Evolutionary conservation across 2,113 vertebrate genomes (phyloP).

Genomic region (Phainopepla nitens): DNA sequence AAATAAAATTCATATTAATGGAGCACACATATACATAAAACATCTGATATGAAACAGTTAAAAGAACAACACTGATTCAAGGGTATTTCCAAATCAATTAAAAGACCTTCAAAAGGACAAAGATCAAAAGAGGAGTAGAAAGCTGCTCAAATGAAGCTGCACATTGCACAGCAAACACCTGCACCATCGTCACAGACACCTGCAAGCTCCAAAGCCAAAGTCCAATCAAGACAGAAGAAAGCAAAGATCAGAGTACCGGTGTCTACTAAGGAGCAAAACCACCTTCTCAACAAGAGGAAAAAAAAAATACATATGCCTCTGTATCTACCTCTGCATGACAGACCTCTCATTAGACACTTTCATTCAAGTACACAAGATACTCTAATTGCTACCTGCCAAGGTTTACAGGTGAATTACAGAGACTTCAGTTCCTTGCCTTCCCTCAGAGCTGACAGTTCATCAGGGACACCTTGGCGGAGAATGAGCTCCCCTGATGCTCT

Average conservation of each 20-base stretch:
- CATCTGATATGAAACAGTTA: neutral
- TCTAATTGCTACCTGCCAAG: neutral
- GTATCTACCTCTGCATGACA: neutral
- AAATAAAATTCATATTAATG: neutral
- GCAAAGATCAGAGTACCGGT: neutral
- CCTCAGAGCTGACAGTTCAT: neutral
- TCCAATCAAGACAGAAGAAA: neutral
- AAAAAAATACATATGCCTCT: neutral
- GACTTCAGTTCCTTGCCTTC: neutral
- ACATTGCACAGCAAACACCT: neutral
- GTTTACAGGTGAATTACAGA: neutral
- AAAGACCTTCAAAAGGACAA: neutral
- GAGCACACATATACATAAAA: neutral
- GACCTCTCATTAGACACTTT: neutral
- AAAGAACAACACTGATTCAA: neutral
- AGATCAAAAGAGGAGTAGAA: neutral
- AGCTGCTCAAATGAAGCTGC: neutral
- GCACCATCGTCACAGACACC: neutral
- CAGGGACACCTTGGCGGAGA: accelerated
- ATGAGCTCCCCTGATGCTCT: neutral
- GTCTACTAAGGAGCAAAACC: neutral
- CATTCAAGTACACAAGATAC: neutral
- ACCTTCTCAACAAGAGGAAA: neutral
- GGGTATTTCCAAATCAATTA: neutral
- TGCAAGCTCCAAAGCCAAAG: neutral